Evolutionary conservation across 2,888 invertebrate genomes (phyloP).

Genomic region (Plebejus argus): DNA sequence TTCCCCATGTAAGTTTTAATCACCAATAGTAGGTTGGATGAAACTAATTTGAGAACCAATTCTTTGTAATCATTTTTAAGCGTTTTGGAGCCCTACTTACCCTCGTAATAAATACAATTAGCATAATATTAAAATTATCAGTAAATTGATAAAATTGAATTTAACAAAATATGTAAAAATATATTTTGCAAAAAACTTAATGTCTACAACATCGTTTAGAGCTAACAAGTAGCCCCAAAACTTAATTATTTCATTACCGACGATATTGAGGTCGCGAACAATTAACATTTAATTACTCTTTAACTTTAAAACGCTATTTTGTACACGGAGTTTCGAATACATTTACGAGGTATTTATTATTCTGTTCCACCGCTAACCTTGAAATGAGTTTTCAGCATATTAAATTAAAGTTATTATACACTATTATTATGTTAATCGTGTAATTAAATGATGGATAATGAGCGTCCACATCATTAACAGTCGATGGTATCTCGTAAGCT

Average conservation of each 20-base stretch:
- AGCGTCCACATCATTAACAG: constrained; percentile 15
- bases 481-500: neutral
- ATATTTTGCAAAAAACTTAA: neutral
- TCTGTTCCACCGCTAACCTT: neutral
- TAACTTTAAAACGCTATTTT: neutral
- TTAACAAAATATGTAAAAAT: neutral
- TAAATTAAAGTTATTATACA: constrained; percentile 27
- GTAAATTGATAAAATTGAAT: neutral
- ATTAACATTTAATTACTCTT: neutral
- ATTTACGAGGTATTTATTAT: constrained; percentile 12
- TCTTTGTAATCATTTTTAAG: too few relatives aligned
- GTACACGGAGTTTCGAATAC: neutral
- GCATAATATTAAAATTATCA: too few relatives aligned
- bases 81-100: too few relatives aligned
- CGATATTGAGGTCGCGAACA: constrained; percentile 1
- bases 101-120: too few relatives aligned
- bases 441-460: constrained; percentile 25
- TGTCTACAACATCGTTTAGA: neutral
- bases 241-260: neutral
- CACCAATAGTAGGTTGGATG: too few relatives aligned
- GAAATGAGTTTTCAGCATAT: constrained; percentile 26
- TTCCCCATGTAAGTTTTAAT: too few relatives aligned
- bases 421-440: constrained; percentile 29
- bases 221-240: neutral
- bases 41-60: too few relatives aligned